phyloP scores from a whole-genome alignment of 1,140 invertebrate genomes.

The Neodiprion virginianus region DNA sequence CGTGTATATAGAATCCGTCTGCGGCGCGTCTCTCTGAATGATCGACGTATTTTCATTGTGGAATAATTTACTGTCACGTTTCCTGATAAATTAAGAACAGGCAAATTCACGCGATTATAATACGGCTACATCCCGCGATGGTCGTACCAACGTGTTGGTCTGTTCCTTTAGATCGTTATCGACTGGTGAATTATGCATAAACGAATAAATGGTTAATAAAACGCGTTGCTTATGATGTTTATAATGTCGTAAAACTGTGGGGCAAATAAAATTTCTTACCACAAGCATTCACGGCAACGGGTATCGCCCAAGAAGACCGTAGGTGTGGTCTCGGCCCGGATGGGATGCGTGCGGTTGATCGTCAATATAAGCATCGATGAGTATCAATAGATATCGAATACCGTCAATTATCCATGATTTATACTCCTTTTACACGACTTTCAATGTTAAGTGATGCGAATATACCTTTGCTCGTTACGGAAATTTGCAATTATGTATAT shows the following conservation, averaged over 20 bases:
- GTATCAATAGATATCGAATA: slow-evolving; percentile 5
- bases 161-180: too few relatives aligned
- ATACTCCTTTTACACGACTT: neutral
- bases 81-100: too few relatives aligned
- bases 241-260: slow-evolving; percentile 1
- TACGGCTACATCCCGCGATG: too few relatives aligned
- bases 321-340: neutral
- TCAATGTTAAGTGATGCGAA: neutral
- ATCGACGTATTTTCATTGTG: too few relatives aligned
- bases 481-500: slow-evolving; percentile 10
- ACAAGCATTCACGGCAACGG: neutral
- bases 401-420: slow-evolving; percentile 7
- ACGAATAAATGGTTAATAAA: neutral
- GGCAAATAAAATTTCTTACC: neutral
- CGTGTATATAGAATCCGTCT: neutral
- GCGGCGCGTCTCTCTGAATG: too few relatives aligned
- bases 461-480: neutral
- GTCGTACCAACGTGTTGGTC: too few relatives aligned
- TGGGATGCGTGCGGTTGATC: neutral
- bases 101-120: too few relatives aligned
- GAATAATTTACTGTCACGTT: too few relatives aligned
- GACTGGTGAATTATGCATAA: too few relatives aligned
- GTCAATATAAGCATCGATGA: slow-evolving; percentile 4
- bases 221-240: neutral
- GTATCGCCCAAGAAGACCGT: slow-evolving; percentile 1